These are phyloP conservation scores for Pyxicephalus adspersus DNA, from an alignment of 2,113 vertebrate genomes.

Conservation along the genomic window DNA sequence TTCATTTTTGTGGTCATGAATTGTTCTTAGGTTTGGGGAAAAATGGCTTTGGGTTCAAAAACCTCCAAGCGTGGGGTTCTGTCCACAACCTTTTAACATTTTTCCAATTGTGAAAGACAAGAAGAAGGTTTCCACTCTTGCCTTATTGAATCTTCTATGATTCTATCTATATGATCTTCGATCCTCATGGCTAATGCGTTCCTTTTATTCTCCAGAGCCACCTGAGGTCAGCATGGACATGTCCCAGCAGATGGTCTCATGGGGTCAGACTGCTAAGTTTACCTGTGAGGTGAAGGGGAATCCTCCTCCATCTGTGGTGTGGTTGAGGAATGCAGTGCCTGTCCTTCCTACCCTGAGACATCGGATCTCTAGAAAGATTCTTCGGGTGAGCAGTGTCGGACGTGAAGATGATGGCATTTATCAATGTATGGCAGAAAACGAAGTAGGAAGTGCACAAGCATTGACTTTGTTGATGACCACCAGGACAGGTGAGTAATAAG, in stretches of 20 bases:
- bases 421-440: slow-evolving; percentile 96
- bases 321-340: slow-evolving; percentile 87
- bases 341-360: slow-evolving; percentile 79
- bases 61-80: too few relatives aligned
- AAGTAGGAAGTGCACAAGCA: slow-evolving; percentile 90
- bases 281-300: slow-evolving; percentile 89
- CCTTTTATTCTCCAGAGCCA: slow-evolving; percentile 78
- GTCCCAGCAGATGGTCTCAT: slow-evolving; percentile 82
- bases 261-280: slow-evolving; percentile 88
- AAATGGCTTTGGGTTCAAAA: too few relatives aligned
- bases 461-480: slow-evolving; percentile 83
- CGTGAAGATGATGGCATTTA: slow-evolving; percentile 91
- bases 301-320: slow-evolving; percentile 84
- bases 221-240: slow-evolving; percentile 90
- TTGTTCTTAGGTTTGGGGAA: too few relatives aligned
- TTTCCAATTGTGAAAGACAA: too few relatives aligned
- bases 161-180: too few relatives aligned
- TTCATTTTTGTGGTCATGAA: too few relatives aligned
- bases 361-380: slow-evolving; percentile 70
- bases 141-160: too few relatives aligned
- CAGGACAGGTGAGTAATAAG: slow-evolving; percentile 72
- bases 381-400: slow-evolving; percentile 82
- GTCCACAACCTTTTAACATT: too few relatives aligned
- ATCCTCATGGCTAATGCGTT: too few relatives aligned
- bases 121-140: too few relatives aligned